Base-by-base conservation (phyloP, 2,797 vertebrate genomes). In the Eulemur coronatus region DNA sequence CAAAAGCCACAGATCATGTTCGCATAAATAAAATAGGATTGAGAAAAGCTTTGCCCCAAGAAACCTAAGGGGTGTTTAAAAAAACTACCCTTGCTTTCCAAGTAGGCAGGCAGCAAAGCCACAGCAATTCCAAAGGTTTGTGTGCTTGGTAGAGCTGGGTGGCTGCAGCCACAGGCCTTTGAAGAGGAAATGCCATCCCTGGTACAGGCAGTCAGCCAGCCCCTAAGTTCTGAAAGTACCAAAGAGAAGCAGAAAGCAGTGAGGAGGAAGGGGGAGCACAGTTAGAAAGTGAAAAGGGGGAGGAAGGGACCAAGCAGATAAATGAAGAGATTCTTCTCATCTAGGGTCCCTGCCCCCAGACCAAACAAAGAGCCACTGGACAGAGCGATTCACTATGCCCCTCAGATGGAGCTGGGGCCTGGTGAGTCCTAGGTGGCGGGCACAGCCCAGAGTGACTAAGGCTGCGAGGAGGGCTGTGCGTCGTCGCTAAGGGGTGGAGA, bases 141-240 rank as follows among this genome's bases (percentile, higher is more conserved):
- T 95, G 96, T 86, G 88, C 95, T 89, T 76, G 26, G 91, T 63
- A 80, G 95, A 97, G 96, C 95, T 97, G 96, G 96, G 96, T 97
- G 97, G 97, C 96, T 95, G 96, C 4, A 38, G 95, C 97, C 96
- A 92, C 96, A 96, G 97, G 82, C 95, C 97, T 97, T 97, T 96
- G 97, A 97, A 97, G 97, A 97, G 98, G 97, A 98, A 98, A 98
- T 97, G 97, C 98, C 97, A 97, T 92, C 96, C 93, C 57, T 55
- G 85, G 97, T 94, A 96, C 97, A 96, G 98, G 97, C 98, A 89
- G 93, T 65, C 89, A 35, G 98, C 97, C 98, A 97, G 93, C 69
- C 72, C 41, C 55, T 2, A 33, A 88, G 94, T 81, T 79, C 94
- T 94, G 85, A 97, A 96, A 97, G 89, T 67, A 92, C 87, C 96